A percentile compares a stretch with the other conserved stretches of the same genome.
These are phyloP conservation scores for Labia minor DNA, from an alignment of 2,888 invertebrate genomes.

Conservation along the genomic window DNA sequence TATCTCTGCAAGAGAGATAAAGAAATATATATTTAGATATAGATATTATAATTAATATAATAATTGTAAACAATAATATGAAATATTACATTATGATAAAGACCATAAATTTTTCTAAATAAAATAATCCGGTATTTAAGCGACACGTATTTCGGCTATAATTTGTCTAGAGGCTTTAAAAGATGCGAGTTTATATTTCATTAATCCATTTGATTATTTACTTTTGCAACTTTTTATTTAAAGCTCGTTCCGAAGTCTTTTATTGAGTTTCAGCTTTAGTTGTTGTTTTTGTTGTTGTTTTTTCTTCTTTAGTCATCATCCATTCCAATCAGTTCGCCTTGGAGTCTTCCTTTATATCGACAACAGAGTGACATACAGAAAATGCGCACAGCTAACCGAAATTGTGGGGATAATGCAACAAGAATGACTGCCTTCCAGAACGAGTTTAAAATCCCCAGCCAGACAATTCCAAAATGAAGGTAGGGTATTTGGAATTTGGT, in stretches of 20 bases:
- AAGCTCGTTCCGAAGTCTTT: slow-evolving; percentile 25
- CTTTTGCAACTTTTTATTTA: slow-evolving; percentile 17
- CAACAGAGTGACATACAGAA: slow-evolving; percentile 83
- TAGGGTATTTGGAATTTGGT: slow-evolving; percentile 54
- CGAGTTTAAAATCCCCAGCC: slow-evolving; percentile 90
- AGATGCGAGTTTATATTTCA: too few species aligned
- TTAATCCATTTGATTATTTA: not conserved
- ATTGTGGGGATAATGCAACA: slow-evolving; percentile 81
- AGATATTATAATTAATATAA: too few species aligned
- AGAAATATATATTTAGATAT: too few species aligned
- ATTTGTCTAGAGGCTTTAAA: too few species aligned
- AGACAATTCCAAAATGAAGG: slow-evolving; percentile 84
- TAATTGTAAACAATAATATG: too few species aligned
- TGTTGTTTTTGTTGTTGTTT: too few species aligned
- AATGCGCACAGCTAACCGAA: slow-evolving; percentile 76
- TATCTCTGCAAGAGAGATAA: too few species aligned
- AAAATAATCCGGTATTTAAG: not conserved
- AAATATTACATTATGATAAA: too few species aligned
- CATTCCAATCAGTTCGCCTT: slow-evolving; percentile 74
- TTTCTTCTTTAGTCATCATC: slow-evolving; percentile 68
- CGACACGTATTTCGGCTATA: not conserved
- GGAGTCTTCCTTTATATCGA: slow-evolving; percentile 69
- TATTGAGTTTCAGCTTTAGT: not conserved
- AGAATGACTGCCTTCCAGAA: slow-evolving; percentile 92
- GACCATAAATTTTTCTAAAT: not conserved